phyloP scores from a whole-genome alignment of 1,140 invertebrate genomes.

The Papilio helenus region DNA sequence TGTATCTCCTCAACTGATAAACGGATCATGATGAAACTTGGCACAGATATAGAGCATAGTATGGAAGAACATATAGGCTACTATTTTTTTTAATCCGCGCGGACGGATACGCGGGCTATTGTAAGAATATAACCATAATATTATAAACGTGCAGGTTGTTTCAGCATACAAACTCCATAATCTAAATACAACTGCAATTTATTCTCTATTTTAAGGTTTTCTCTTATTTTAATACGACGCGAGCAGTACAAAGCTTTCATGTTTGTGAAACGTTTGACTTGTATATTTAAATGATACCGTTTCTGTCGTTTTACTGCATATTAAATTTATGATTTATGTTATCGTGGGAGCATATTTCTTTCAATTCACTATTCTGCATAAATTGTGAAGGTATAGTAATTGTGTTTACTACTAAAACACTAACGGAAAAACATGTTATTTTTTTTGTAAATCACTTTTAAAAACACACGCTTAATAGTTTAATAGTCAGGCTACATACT shows the following conservation, averaged over 20 bases:
- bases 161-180: too few species aligned
- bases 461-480: too few species aligned
- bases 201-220: background rate
- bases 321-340: constrained; percentile 13
- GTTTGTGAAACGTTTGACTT: background rate
- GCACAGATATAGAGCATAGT: too few species aligned
- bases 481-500: too few species aligned
- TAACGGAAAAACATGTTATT: background rate
- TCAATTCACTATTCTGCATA: background rate
- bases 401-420: background rate
- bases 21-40: too few species aligned
- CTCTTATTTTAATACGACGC: background rate
- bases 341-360: background rate
- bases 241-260: background rate
- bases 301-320: background rate
- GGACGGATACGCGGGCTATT: too few species aligned
- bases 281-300: background rate
- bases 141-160: too few species aligned
- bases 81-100: too few species aligned
- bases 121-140: too few species aligned
- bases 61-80: too few species aligned
- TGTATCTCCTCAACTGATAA: too few species aligned
- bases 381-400: background rate
- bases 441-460: background rate
- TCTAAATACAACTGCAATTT: background rate